Evolutionary conservation across 2,113 vertebrate genomes (phyloP), one percentile per base, ranked within the genome.

Genomic region (Crotalus tigris): DNA sequence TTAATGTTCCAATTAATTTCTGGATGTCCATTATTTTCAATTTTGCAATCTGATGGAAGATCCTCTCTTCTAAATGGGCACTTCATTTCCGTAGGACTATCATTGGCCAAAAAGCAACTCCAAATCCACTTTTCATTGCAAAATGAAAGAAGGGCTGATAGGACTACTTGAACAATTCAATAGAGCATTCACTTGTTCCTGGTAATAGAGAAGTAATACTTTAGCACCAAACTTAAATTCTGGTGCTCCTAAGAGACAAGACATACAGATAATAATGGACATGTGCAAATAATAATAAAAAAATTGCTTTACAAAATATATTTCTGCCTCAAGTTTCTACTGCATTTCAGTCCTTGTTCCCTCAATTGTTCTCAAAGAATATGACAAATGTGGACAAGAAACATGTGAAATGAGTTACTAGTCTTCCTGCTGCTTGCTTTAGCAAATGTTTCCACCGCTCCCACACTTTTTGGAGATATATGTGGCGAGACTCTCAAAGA

Each of bases 401-500:
- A 92, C 21, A 46, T 90, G 75, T 19, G 3, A 89, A 95, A 46
- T 75, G 94, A 94, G 23, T 85, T 94, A 91, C 5, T 93, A 23
- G 59, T 86, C 13, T 89, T 92, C 94, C 15, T 89, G 88, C 88
- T 86, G 44, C 90, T 92, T 89, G 21, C 3, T 54, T 92, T 92
- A 26, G 86, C 94, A 59, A 90, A 88, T 0, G 87, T 93, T 95
- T 93, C 94, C 61, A 94, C 89, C 54, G 33, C 21, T 59, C 55
- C 46, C 0, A 85, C 57, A 89, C 93, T 92, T 19, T 92, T 94
- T 91, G 94, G 51, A 94, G n/a, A 9, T 87, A 91, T 90, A 8
- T 6, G 24, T 46, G 26, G 46, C 87, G 90, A 88, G 92, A 90
- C 44, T 85, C 93, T 49, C 81, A 94, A 53, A 9, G 9, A 95